Evolutionary conservation across 1,140 invertebrate species (phyloP).

Genomic region (Drosophila sulfurigaster): DNA sequence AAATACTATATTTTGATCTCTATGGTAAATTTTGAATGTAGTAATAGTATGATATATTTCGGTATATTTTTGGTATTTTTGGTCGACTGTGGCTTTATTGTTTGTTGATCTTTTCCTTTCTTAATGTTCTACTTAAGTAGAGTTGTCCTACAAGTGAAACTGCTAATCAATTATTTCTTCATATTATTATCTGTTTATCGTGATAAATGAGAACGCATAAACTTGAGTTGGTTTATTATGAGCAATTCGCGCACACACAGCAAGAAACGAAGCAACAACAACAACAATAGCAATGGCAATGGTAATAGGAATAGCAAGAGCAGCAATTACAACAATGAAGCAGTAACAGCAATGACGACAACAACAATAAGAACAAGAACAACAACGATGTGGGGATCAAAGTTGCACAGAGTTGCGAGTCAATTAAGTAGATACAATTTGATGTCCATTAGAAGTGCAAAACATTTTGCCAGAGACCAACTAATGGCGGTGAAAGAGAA

Average conservation of each 20-base stretch:
- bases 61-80: too few species aligned
- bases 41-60: too few species aligned
- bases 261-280: constrained; percentile 6
- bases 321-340: background rate
- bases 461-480: constrained; percentile 12
- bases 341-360: background rate
- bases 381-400: constrained; percentile 2
- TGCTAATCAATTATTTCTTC: background rate
- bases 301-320: too few species aligned
- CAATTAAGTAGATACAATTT: constrained; percentile 21
- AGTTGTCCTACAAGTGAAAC: too few species aligned
- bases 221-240: constrained; percentile 10
- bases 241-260: constrained; percentile 16
- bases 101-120: too few species aligned
- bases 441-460: constrained; percentile 19
- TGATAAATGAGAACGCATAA: background rate
- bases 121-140: too few species aligned
- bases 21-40: too few species aligned
- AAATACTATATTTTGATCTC: too few species aligned
- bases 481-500: background rate
- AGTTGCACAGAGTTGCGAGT: constrained; percentile 18
- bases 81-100: too few species aligned
- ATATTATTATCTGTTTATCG: background rate
- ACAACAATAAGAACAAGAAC: constrained; percentile 3
- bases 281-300: too few species aligned